Evolutionary conservation across 2,888 invertebrate species (phyloP).

Genomic region (Torymus tubicola): DNA sequence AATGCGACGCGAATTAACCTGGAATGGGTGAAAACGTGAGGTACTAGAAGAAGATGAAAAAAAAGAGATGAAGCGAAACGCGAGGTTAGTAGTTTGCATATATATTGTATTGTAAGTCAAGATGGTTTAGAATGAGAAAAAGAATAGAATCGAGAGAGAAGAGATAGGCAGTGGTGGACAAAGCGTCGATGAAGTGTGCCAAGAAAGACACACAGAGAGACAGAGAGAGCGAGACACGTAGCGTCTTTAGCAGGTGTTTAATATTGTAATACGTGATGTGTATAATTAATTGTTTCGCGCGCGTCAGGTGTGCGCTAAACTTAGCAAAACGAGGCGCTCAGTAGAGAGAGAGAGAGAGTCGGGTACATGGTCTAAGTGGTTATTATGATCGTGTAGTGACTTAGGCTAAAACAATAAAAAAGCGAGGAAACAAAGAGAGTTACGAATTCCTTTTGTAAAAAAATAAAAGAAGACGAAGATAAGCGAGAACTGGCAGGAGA

Average conservation of each 20-base stretch:
- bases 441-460: slow-evolving; percentile 43
- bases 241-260: slow-evolving; percentile 47
- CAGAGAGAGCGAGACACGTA: slow-evolving; percentile 7
- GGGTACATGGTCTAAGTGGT: neutral
- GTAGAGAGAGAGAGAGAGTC: too few relatives aligned
- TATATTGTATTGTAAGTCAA: slow-evolving; percentile 15
- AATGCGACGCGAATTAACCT: slow-evolving; percentile 46
- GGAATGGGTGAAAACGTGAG: neutral
- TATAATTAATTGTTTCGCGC: slow-evolving; percentile 42
- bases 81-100: slow-evolving; percentile 27
- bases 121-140: neutral
- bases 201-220: slow-evolving; percentile 1
- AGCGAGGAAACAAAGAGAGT: too few relatives aligned
- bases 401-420: slow-evolving; percentile 1
- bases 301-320: neutral
- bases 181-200: slow-evolving; percentile 27
- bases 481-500: neutral
- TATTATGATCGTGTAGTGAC: slow-evolving; percentile 17
- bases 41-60: neutral
- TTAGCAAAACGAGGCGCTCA: too few relatives aligned
- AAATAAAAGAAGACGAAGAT: neutral
- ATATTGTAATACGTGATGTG: slow-evolving; percentile 39
- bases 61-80: slow-evolving; percentile 6
- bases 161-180: slow-evolving; percentile 27
- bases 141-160: slow-evolving; percentile 30